These are phyloP conservation scores for Poecilia wingei DNA, from an alignment of 2,797 vertebrate species.

Conservation along the genomic window DNA sequence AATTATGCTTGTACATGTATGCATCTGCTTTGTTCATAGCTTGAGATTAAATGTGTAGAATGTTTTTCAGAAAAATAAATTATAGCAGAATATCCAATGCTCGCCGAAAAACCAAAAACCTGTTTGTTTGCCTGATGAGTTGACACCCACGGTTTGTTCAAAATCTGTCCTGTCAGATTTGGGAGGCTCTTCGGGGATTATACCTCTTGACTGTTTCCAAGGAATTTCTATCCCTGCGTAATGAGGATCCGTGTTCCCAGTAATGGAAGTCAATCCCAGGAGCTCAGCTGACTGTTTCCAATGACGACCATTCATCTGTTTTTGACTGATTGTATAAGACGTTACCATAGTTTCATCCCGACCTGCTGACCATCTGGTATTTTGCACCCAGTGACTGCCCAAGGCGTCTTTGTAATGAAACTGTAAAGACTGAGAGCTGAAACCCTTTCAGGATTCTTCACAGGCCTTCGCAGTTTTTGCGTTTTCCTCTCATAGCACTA, in stretches of 20 bases:
- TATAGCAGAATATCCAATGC: conserved; percentile 34
- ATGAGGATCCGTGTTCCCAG: conserved; percentile 60
- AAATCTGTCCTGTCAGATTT: neutral
- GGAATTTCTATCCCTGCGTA: conserved; percentile 50
- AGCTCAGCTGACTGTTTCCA: conserved; percentile 30
- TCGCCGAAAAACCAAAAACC: conserved; percentile 18
- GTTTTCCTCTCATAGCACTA: conserved; percentile 16
- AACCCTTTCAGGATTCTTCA: conserved; percentile 35
- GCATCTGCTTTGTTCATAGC: conserved; percentile 61
- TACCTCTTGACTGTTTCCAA: conserved; percentile 48
- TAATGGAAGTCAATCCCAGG: conserved; percentile 45
- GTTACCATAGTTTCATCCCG: conserved; percentile 19
- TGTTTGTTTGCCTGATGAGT: conserved; percentile 14
- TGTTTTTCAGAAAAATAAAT: conserved; percentile 65
- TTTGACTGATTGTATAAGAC: conserved; percentile 17
- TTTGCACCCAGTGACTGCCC: conserved; percentile 39
- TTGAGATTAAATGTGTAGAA: conserved; percentile 43
- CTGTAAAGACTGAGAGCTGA: conserved; percentile 34
- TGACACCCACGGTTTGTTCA: neutral
- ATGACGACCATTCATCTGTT: conserved; percentile 51
- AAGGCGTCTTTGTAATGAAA: conserved; percentile 60
- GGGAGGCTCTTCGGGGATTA: conserved; percentile 40
- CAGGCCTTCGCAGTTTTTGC: conserved; percentile 23
- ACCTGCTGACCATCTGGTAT: conserved; percentile 51
- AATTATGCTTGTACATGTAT: conserved; percentile 34